Evolutionary conservation across 2,888 invertebrate species (phyloP), one percentile per base, ranked within the genome.

Genomic region (Argynnis bischoffii): DNA sequence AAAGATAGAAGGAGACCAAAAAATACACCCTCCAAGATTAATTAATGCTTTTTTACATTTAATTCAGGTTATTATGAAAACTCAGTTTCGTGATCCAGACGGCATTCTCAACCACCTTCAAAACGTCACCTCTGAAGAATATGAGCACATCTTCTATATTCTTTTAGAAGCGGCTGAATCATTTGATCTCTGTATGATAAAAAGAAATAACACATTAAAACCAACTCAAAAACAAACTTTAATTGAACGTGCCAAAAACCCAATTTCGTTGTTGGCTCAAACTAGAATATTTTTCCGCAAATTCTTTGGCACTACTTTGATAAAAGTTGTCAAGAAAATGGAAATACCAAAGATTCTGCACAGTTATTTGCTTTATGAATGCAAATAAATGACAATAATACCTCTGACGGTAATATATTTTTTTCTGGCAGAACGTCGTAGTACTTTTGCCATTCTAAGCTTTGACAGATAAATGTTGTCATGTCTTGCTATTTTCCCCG

Each of bases 11-110:
- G n/a, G 18, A 18, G 26, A 26, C 26, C 5, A 26, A 26, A 26
- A 26, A 26, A 26, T 26, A 3, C 0, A 26, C 26, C 4, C 26
- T 5, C 26, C 26, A 4, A 14, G 50, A n/a, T n/a, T 55, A 4
- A 21, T 31, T n/a, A 31, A 35, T n/a, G 48, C 41, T 35, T 46
- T 35, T 50, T 57, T 55, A 26, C 15, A 31, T 61, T 55, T 54
- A n/a, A 54, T 72, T 41, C 83, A 95, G 95, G 96, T 96, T 0
- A 95, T 96, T 18, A 95, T 97, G 93, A 96, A 96, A 85, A 96
- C 96, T 11, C 97, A 97, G 76, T 96, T 96, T 81, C 94, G 97
- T 67, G 96, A 97, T 80, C 97, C 97, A 0, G 96, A 96, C 79
- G 97, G 97, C 48, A 95, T 97, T 66, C 90, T 98, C 6, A 97